A percentile compares a stretch with the other conserved stretches of the same genome.
phyloP scores from a whole-genome alignment of 2,888 invertebrate genomes.

The Eupithecia dodoneata region DNA sequence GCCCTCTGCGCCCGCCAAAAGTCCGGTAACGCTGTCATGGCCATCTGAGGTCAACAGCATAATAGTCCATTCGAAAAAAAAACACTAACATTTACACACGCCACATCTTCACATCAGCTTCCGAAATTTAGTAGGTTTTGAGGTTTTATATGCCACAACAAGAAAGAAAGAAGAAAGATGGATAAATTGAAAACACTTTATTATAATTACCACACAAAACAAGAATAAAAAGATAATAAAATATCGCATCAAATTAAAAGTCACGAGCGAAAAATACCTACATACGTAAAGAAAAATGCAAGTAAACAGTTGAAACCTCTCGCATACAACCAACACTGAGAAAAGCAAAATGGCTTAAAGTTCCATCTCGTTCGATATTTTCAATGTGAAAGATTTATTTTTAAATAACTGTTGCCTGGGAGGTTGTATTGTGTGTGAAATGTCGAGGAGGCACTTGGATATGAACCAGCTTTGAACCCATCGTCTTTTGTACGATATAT shows the following conservation, averaged over 20 bases:
- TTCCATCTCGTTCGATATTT: conserved; percentile 15
- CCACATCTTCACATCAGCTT: too few species aligned
- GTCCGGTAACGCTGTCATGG: too few species aligned
- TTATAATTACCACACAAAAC: too few species aligned
- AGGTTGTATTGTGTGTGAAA: background rate
- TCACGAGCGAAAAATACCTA: background rate
- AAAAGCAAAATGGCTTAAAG: conserved; percentile 12
- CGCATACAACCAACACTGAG: background rate
- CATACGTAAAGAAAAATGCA: background rate
- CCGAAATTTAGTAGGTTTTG: too few species aligned
- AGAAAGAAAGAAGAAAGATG: too few species aligned
- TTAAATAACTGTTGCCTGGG: background rate
- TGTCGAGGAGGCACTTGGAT: background rate
- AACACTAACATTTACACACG: too few species aligned
- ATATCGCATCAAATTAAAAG: background rate
- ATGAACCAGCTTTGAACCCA: background rate
- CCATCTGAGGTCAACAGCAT: too few species aligned
- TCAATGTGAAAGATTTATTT: conserved; percentile 12
- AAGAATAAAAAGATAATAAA: too few species aligned
- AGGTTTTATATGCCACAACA: too few species aligned
- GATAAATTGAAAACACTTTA: too few species aligned
- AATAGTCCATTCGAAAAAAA: too few species aligned
- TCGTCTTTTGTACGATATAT: background rate
- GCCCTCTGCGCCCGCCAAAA: too few species aligned
- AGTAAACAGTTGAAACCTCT: background rate